These are phyloP conservation scores for Microplitis demolitor DNA, from an alignment of 1,140 invertebrate species.

Conservation along the genomic window DNA sequence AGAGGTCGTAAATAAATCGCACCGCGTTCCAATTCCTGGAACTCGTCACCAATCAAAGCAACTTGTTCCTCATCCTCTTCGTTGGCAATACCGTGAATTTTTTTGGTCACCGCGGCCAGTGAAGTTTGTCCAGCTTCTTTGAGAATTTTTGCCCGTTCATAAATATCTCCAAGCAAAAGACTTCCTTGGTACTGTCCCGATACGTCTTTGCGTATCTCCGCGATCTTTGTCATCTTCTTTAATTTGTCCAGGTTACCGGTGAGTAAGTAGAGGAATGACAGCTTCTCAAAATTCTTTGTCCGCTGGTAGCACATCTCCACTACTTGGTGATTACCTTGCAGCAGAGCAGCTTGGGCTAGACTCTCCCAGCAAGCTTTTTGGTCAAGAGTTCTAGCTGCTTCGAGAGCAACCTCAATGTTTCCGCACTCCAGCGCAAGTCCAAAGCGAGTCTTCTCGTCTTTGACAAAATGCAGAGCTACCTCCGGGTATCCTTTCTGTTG, in stretches of 20 bases:
- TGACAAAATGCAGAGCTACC: slow-evolving; percentile 99
- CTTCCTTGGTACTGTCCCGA: slow-evolving; percentile 97
- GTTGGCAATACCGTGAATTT: slow-evolving; percentile 88
- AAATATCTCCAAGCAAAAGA: slow-evolving; percentile 88
- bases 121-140: slow-evolving; percentile 73
- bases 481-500: slow-evolving; percentile 99
- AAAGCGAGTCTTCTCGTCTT: slow-evolving; percentile 98
- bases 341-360: slow-evolving; percentile 90
- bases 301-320: slow-evolving; percentile 99
- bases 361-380: slow-evolving; percentile 96
- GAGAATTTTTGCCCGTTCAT: slow-evolving; percentile 89
- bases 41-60: slow-evolving; percentile 69
- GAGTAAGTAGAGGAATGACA: slow-evolving; percentile 97
- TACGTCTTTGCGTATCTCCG: slow-evolving; percentile 92
- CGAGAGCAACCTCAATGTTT: slow-evolving; percentile 94
- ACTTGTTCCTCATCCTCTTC: slow-evolving; percentile 77
- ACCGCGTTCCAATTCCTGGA: slow-evolving; percentile 78
- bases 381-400: slow-evolving; percentile 93
- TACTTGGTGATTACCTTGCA: slow-evolving; percentile 94
- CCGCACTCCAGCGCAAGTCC: slow-evolving; percentile 96
- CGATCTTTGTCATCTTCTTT: slow-evolving; percentile 99
- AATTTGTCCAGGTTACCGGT: slow-evolving; percentile 98
- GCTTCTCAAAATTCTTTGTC: slow-evolving; percentile 99
- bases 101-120: slow-evolving; percentile 91
- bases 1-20: slow-evolving; percentile 85